A percentile compares a stretch with the other conserved stretches of the same genome.
These are phyloP conservation scores for Contarinia nasturtii DNA, from an alignment of 1,140 invertebrate species.

Conservation along the genomic window DNA sequence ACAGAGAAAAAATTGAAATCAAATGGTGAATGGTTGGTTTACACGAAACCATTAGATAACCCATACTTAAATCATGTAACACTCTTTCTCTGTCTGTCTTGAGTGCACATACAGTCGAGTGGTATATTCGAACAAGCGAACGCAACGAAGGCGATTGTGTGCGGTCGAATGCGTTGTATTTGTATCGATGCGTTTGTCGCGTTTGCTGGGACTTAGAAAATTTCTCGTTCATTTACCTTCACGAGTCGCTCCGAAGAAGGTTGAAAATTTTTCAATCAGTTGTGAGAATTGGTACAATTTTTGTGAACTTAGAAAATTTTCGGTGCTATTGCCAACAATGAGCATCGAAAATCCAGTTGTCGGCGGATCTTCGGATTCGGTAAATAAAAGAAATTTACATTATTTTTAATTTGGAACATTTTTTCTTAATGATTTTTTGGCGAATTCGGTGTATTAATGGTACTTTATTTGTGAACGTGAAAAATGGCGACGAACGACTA, in stretches of 20 bases:
- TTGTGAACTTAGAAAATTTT: slow-evolving; percentile 5
- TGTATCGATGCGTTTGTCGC: background rate
- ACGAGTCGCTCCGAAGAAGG: background rate
- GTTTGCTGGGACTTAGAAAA: slow-evolving; percentile 1
- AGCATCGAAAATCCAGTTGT: slow-evolving; percentile 4
- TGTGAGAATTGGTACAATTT: background rate
- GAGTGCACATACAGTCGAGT: too few species aligned
- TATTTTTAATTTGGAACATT: background rate
- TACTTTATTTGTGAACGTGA: slow-evolving; percentile 1
- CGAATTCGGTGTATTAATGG: background rate
- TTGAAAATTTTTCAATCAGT: slow-evolving; percentile 1
- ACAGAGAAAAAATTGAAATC: too few species aligned
- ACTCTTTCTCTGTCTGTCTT: too few species aligned
- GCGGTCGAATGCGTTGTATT: too few species aligned
- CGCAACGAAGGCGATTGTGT: too few species aligned
- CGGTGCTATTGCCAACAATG: background rate
- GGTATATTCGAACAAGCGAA: too few species aligned
- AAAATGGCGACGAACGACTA: slow-evolving; percentile 4
- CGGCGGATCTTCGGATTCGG: background rate
- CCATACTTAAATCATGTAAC: too few species aligned
- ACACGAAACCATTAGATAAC: too few species aligned
- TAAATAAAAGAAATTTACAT: background rate
- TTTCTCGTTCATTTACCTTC: background rate
- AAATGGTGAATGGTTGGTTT: too few species aligned
- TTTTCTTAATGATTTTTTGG: background rate